Evolutionary conservation across 53 echinoderm and acorn worm genomes (phyloP), one percentile per base, ranked within the genome.

Genomic region (Echinometra lucunter): DNA sequence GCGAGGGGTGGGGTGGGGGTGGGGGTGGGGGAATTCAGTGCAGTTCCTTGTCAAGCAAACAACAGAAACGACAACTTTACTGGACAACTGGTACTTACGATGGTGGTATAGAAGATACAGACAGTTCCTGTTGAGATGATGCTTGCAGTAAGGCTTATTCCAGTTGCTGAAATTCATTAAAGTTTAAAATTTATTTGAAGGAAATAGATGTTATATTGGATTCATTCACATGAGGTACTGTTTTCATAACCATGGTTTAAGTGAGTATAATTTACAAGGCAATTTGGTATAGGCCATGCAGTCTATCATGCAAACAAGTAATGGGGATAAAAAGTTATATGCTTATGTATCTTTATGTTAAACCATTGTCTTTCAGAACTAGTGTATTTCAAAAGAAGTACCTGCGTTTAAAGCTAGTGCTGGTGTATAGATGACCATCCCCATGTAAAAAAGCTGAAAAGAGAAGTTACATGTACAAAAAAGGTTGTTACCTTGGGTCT

Each of bases 321-420:
- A n/a, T n/a, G n/a, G n/a, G n/a, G n/a, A n/a, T n/a, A n/a, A n/a
- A n/a, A n/a, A n/a, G n/a, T n/a, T n/a, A n/a, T n/a, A n/a, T n/a
- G n/a, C n/a, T n/a, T n/a, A n/a, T n/a, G n/a, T n/a, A n/a, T n/a
- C n/a, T n/a, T n/a, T n/a, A n/a, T n/a, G n/a, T n/a, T n/a, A n/a
- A n/a, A n/a, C n/a, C n/a, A n/a, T n/a, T n/a, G n/a, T n/a, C n/a
- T n/a, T n/a, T n/a, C n/a, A n/a, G n/a, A n/a, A n/a, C n/a, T n/a
- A n/a, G n/a, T n/a, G n/a, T n/a, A n/a, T n/a, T 53, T 12, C 32
- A 34, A 12, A 44, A 44, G 42, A 49, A 56, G 75, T 93, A 97
- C 97, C 97, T 97, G 97, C 97, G 80, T 97, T 97, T 7, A 97
- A 83, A 23, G 97, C 97, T 16, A 97, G 63, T 19, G 97, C 96